A percentile compares a stretch with the other conserved stretches of the same genome.
Evolutionary conservation across 2,888 invertebrate species (phyloP).

Genomic region (Dynastes grantii): DNA sequence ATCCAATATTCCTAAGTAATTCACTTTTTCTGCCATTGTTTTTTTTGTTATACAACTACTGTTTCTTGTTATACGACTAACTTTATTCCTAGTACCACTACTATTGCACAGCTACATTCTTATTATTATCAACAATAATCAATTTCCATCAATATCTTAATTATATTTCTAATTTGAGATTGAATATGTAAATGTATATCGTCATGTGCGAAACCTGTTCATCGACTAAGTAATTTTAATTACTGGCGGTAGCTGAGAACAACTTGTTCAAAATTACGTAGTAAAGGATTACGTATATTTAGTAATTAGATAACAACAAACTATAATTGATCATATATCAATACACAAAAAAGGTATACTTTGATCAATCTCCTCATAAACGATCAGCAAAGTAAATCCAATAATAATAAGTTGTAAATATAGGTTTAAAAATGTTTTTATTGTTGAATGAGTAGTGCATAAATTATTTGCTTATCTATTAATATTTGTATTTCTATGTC

Average conservation of each 20-base stretch:
- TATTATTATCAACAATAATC: neutral
- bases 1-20: constrained; percentile 69
- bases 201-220: neutral
- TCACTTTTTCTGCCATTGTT: constrained; percentile 32
- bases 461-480: too few species aligned
- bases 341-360: neutral
- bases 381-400: neutral
- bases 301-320: too few species aligned
- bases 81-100: neutral
- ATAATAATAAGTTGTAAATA: neutral
- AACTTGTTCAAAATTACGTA: neutral
- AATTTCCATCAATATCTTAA: neutral
- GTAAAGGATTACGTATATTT: too few species aligned
- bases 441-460: too few species aligned
- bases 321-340: neutral
- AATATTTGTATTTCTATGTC: too few species aligned
- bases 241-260: neutral
- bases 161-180: neutral
- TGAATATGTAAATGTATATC: neutral
- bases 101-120: neutral
- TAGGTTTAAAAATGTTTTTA: neutral
- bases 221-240: constrained; percentile 1
- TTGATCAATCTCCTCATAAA: neutral
- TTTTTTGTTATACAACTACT: neutral
- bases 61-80: neutral